These are phyloP conservation scores for Aramus guarauna DNA, from an alignment of 2,113 vertebrate genomes.

Conservation along the genomic window DNA sequence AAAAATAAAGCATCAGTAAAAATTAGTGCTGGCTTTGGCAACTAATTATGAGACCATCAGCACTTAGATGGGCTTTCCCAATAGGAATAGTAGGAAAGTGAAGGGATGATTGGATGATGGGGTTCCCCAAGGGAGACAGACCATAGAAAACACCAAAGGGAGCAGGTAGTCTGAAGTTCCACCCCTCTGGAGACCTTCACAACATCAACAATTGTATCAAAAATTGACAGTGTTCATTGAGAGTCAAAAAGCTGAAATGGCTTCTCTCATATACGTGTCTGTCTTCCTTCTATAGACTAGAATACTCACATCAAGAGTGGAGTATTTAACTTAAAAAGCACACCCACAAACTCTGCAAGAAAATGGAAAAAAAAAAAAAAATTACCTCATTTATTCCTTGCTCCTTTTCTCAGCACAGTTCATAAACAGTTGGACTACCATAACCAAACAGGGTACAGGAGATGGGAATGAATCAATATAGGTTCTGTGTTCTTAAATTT, in stretches of 20 bases:
- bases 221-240: background rate
- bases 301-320: background rate
- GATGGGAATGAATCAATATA: background rate
- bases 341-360: background rate
- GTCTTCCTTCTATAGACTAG: background rate
- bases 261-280: background rate
- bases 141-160: background rate
- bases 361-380: background rate
- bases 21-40: background rate
- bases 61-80: background rate
- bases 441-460: background rate
- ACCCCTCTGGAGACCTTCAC: background rate
- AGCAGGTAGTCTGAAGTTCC: background rate
- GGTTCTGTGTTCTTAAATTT: background rate
- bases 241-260: background rate
- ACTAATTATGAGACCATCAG: background rate
- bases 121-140: background rate
- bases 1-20: background rate
- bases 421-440: background rate
- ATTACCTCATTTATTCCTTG: background rate
- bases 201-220: background rate
- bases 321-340: background rate
- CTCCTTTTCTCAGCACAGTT: background rate
- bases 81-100: background rate
- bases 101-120: background rate